Evolutionary conservation across 2,113 vertebrate species (phyloP), one percentile per base, ranked within the genome.

Genomic region (Cynoglossus semilaevis): DNA sequence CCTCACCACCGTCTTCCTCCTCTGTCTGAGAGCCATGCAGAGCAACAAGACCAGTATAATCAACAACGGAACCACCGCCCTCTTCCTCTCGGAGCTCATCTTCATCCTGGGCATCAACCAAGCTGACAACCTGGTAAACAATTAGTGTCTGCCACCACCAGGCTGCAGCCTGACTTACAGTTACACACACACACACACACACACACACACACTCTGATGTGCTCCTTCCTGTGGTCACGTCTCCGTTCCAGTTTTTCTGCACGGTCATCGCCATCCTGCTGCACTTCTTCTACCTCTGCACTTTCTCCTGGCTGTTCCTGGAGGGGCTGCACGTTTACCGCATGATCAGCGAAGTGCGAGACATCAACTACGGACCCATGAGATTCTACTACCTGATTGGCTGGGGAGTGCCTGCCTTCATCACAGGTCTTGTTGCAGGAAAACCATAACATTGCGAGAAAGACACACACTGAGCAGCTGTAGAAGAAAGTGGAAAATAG

Each of bases 71-170:
- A 88, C 91, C 0, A 76, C 82, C 0, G 92, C 96, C 0, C 91
- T 97, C 45, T 91, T 96, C 72, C 82, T 95, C 51, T 91, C 96
- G 0, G 90, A 97, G 85, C 92, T 98, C 37, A 82, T 95, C 87
- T 98, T 98, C 85, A 88, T 95, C 55, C 85, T 97, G 19, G 96
- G 96, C 65, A 95, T 98, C 90, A 97, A 96, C 86, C 94, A 95
- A 80, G 92, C 94, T 0, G 95, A 97, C 72, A 91, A 92, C 63
- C 92, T 93, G 62, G 96, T 95, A 89, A 87, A 41, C 10, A 51
- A 0, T 55, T 4, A 1, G 2, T 14, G 6, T 18, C 42, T 37
- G 11, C 7, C 1, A 16, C n/a, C 15, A 8, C 42, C 22, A 29
- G 22, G 22, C 22, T 29, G 22, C 15, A 17, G 9, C 9, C 15